A percentile compares a stretch with the other conserved stretches of the same genome.
Conservation (phyloP, 1,140 invertebrate species). For the Stegodyphus mimosarum region DNA sequence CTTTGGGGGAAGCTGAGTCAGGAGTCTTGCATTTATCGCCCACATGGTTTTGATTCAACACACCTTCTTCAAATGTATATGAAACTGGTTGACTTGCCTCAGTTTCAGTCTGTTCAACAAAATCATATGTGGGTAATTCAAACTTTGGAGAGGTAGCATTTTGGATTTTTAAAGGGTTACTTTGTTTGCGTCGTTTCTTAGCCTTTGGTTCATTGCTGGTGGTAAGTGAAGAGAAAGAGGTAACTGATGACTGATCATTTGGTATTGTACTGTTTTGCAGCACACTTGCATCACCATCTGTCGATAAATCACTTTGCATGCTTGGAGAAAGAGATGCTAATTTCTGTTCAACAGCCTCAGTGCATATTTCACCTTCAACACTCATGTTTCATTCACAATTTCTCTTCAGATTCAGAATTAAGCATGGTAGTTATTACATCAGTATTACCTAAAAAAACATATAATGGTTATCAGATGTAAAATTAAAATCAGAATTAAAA, state of each 20-base stretch:
- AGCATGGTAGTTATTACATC: no score
- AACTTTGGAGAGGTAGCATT: constrained; percentile 29
- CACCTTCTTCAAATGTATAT: constrained; percentile 32
- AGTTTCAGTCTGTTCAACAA: constrained; percentile 9
- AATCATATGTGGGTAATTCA: constrained; percentile 27
- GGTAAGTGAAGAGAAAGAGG: background rate
- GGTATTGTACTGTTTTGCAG: constrained; percentile 3
- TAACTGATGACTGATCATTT: constrained; percentile 24
- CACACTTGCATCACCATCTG: constrained; percentile 34
- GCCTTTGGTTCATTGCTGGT: constrained; percentile 60
- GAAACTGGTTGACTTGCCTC: background rate
- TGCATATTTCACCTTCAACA: constrained; percentile 27
- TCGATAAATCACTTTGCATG: constrained; percentile 55
- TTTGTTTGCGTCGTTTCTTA: constrained; percentile 68
- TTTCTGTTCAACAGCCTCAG: constrained; percentile 42
- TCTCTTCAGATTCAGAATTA: no score
- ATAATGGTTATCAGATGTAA: no score
- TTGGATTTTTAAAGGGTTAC: constrained; percentile 65
- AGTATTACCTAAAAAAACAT: no score
- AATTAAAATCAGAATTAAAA: no score
- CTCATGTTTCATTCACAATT: constrained; percentile 10
- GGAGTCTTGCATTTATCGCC: constrained; percentile 30
- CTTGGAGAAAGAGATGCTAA: constrained; percentile 36
- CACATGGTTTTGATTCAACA: constrained; percentile 19
- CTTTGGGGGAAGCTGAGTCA: constrained; percentile 62